These are phyloP conservation scores for Tryphoninae sp. DNA, from an alignment of 2,888 invertebrate species.

Conservation along the genomic window DNA sequence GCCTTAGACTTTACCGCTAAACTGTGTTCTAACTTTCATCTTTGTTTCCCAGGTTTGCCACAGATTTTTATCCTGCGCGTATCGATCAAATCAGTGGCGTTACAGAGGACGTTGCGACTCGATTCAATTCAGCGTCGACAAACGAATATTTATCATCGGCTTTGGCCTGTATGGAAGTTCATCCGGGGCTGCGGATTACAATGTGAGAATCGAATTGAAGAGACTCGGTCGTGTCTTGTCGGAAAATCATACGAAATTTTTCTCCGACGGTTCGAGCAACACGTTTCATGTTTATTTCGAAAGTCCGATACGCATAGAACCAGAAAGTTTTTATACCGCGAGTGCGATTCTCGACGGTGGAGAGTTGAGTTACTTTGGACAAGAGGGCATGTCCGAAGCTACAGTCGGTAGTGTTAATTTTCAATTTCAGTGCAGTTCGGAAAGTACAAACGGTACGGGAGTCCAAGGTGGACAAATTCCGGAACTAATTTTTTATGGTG, in stretches of 20 bases:
- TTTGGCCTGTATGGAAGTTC: conserved; percentile 98
- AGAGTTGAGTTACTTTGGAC: conserved; percentile 97
- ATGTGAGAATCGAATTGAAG: conserved; percentile 96
- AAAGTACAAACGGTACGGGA: conserved; percentile 98
- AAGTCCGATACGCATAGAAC: conserved; percentile 94
- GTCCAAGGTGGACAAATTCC: conserved; percentile 99
- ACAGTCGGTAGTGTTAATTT: conserved; percentile 96
- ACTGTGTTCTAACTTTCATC: conserved; percentile 7
- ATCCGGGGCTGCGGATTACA: conserved; percentile 97
- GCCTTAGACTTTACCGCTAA: background rate
- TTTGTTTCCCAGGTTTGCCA: conserved; percentile 89
- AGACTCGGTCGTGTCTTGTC: conserved; percentile 93
- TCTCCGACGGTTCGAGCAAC: conserved; percentile 97
- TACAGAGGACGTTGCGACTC: conserved; percentile 98
- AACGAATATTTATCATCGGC: conserved; percentile 96
- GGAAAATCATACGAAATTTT: conserved; percentile 96
- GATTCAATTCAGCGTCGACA: conserved; percentile 97
- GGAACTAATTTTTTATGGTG: conserved; percentile 97
- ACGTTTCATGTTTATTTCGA: conserved; percentile 95
- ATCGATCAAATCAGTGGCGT: conserved; percentile 98
- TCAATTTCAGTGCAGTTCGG: conserved; percentile 98
- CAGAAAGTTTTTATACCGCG: conserved; percentile 96
- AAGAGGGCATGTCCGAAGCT: conserved; percentile 97
- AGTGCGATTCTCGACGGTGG: conserved; percentile 97
- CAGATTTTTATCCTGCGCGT: conserved; percentile 97